Evolutionary conservation across 2,113 vertebrate genomes (phyloP).

Genomic region (Tor tambroides): DNA sequence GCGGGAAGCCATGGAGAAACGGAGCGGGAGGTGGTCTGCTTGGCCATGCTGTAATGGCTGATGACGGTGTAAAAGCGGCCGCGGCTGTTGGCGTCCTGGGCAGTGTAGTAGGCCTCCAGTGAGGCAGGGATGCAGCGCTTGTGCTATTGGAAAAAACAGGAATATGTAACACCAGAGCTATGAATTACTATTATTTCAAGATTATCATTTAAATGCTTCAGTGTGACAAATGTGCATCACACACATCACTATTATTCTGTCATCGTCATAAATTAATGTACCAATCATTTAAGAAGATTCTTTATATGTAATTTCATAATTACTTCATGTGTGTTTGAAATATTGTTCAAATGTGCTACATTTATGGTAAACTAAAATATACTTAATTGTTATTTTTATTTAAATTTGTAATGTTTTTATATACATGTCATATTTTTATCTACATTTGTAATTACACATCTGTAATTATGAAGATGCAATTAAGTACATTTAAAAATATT

Average conservation of each 20-base stretch:
- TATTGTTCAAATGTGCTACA: too few species aligned
- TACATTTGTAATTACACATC: too few species aligned
- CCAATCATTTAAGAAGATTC: not conserved
- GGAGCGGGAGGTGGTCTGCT: conserved; percentile 95
- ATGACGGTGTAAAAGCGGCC: conserved; percentile 98
- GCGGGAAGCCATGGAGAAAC: conserved; percentile 94
- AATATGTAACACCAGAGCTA: not conserved
- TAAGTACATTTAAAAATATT: too few species aligned
- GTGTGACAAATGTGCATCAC: not conserved
- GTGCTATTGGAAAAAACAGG: conserved; percentile 77
- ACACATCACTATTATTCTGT: not conserved
- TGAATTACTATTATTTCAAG: not conserved
- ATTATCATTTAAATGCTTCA: not conserved
- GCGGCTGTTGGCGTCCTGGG: conserved; percentile 93
- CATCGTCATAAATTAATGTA: not conserved
- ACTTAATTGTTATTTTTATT: too few species aligned
- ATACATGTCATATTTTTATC: too few species aligned
- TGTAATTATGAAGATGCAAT: too few species aligned
- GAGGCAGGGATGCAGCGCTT: conserved; percentile 97
- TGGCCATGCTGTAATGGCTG: conserved; percentile 99
- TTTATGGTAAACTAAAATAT: too few species aligned
- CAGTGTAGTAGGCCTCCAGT: conserved; percentile 94
- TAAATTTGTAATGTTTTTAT: too few species aligned
- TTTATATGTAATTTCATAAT: too few species aligned
- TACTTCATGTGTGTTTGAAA: too few species aligned